phyloP scores from a whole-genome alignment of 2,888 invertebrate species.

The Timandra comae region DNA sequence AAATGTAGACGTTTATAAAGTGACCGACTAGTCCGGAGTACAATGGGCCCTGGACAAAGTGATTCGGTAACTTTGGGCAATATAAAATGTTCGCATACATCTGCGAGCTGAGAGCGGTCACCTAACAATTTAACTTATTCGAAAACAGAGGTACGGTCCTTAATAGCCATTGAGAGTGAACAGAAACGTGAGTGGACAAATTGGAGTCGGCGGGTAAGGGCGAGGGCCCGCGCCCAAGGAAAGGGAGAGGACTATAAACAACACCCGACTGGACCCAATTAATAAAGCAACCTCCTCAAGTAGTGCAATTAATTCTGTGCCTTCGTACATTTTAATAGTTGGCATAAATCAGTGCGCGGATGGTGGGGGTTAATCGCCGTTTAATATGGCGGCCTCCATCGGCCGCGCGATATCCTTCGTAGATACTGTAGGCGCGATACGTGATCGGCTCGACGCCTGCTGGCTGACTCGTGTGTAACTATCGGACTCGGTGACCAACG shows the following conservation, averaged over 20 bases:
- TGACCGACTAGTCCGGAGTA: too few relatives aligned
- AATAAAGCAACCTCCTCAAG: conserved; percentile 73
- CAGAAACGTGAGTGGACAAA: conserved; percentile 72
- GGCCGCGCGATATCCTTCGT: conserved; percentile 3
- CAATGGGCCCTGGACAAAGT: too few relatives aligned
- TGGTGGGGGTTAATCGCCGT: conserved; percentile 72
- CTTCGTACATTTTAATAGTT: conserved; percentile 77
- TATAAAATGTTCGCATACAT: background rate
- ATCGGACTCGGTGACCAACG: too few relatives aligned
- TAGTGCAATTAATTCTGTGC: conserved; percentile 75
- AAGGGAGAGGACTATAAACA: conserved; percentile 71
- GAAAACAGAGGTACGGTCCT: conserved; percentile 57
- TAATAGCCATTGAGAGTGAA: conserved; percentile 69
- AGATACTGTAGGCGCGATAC: too few relatives aligned
- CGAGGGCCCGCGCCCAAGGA: conserved; percentile 53
- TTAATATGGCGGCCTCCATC: conserved; percentile 66
- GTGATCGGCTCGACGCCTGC: conserved; percentile 27
- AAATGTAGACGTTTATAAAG: too few relatives aligned
- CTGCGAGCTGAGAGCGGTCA: background rate
- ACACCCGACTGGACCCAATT: conserved; percentile 72
- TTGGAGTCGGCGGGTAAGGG: conserved; percentile 67
- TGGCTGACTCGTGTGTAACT: too few relatives aligned
- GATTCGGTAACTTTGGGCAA: too few relatives aligned
- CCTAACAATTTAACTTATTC: conserved; percentile 27
- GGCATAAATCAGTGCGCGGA: conserved; percentile 69